Percentiles rank a stretch among this genome's conserved stretches.
Conservation (phyloP, 2,113 vertebrate genomes). For the Suricata suricatta region DNA sequence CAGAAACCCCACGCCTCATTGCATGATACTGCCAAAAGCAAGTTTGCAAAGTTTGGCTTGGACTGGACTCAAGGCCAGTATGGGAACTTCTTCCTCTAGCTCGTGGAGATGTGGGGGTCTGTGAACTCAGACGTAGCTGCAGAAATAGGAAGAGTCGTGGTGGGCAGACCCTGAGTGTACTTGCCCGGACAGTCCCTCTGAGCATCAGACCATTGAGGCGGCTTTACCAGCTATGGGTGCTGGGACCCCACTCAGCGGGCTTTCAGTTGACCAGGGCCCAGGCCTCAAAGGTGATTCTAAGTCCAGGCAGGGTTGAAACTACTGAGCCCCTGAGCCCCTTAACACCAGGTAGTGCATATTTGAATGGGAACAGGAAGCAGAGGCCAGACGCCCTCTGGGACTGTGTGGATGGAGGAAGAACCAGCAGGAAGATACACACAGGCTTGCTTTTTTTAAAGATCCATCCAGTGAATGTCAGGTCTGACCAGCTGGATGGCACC, state of each 20-base stretch:
- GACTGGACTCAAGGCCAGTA: neutral
- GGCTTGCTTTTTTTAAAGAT: neutral
- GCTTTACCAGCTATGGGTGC: neutral
- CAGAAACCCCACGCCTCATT: neutral
- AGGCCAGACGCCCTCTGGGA: accelerated
- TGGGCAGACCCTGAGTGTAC: no score
- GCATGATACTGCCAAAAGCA: neutral
- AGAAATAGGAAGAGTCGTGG: accelerated
- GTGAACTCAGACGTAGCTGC: neutral
- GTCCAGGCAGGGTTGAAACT: neutral
- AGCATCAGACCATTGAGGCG: accelerated
- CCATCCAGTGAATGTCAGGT: neutral
- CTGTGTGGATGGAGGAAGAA: neutral
- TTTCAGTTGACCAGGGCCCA: accelerated
- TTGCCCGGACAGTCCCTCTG: accelerated
- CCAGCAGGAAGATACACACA: neutral
- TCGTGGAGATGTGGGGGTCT: neutral
- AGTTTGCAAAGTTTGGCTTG: neutral
- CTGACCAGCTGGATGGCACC: neutral
- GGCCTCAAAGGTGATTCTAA: accelerated
- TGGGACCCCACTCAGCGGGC: accelerated
- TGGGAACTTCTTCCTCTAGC: neutral
- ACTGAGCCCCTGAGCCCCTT: accelerated
- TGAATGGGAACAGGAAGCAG: accelerated
- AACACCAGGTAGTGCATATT: accelerated